Base-by-base conservation (phyloP, 1,140 invertebrate genomes). In the Phymorhynchus buccinoides region DNA sequence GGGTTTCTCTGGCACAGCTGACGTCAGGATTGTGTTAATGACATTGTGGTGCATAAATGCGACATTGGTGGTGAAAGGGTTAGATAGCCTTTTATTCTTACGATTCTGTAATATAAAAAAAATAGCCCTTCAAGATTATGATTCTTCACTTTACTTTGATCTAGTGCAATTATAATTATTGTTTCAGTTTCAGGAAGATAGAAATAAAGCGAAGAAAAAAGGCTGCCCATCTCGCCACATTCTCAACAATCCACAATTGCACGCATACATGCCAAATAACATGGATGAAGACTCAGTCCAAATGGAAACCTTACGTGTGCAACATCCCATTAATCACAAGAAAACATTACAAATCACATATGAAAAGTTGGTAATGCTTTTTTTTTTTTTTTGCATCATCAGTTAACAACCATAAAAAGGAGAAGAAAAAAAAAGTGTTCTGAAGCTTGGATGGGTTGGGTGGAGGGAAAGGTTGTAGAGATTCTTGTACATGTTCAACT, bases 281-380 rank as follows among this genome's bases (percentile, higher is more conserved):
- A 22, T 14, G 39, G 37, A 41, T 37, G 41, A 41, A 41, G 73
- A 75, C 35, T 41, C 73, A 75, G 12, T 75, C 32, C 37, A 41
- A 41, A 7, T 62, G 37, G 37, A 39, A 75, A 75, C 73, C 73
- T 75, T 41, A 75, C 73, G 35, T 75, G 73, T 75, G 73, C 73
- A 75, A 75, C 73, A 75, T 75, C 73, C 73, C 73, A 75, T 75
- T 75, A 75, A 75, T 75, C 35, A 75, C 73, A 75, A 75, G 73
- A 75, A 75, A 75, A 75, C 73, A 37, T 75, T 75, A 75, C 73
- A 75, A 41, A 75, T 75, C 73, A 75, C 73, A 75, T 75, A 39
- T 75, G 18, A 75, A 75, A 75, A 75, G 68, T 75, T 75, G 73
- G 73, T 39, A 75, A 37, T 62, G 56, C 56, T 71, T 71, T 52